Conservation (phyloP, 2,888 invertebrate genomes). For the Habrosyne pyritoides region DNA sequence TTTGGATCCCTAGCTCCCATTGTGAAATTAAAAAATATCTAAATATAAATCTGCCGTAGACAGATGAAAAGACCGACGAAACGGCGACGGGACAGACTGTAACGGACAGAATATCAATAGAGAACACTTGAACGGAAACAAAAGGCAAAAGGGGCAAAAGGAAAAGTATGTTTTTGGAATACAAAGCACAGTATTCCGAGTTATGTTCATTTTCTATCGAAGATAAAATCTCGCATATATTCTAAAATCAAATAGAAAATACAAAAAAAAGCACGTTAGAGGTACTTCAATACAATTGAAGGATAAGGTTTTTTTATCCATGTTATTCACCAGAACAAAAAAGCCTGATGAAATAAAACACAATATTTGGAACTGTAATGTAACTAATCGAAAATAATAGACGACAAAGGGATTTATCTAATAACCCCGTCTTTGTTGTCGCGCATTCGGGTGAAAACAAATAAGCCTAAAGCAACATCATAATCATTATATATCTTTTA, state of each 20-base stretch:
- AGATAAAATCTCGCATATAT: not conserved
- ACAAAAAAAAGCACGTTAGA: no score
- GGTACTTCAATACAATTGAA: not conserved
- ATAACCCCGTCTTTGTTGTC: no score
- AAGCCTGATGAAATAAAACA: not conserved
- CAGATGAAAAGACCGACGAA: slow-evolving; percentile 4
- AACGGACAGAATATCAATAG: slow-evolving; percentile 8
- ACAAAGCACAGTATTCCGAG: not conserved
- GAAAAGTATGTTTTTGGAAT: not conserved
- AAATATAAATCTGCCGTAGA: slow-evolving; percentile 3
- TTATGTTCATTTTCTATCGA: not conserved
- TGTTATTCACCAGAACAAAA: no score
- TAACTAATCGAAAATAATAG: no score
- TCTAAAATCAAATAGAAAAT: not conserved
- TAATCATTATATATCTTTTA: slow-evolving; percentile 34
- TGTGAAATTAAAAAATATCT: slow-evolving; percentile 9
- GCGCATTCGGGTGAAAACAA: no score
- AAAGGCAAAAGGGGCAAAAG: slow-evolving; percentile 2
- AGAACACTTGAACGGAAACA: slow-evolving; percentile 6
- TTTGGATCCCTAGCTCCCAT: not conserved
- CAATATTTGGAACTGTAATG: not conserved
- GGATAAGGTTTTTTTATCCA: no score
- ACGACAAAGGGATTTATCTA: no score
- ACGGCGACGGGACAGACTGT: not conserved
- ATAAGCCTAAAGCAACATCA: slow-evolving; percentile 35